Evolutionary conservation across 1,140 invertebrate genomes (phyloP).

Genomic region (Pissodes strobi): DNA sequence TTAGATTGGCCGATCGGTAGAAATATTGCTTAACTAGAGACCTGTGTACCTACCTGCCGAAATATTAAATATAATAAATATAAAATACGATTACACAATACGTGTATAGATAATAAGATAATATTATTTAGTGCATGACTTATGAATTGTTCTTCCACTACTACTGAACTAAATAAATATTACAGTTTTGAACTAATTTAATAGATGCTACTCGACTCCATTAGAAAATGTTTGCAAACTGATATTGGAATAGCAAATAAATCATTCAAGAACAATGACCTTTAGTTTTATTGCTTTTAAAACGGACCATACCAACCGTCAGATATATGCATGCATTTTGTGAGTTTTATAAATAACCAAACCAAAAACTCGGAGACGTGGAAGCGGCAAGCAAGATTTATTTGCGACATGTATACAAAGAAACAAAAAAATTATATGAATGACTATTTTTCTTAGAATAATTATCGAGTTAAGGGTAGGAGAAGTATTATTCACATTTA

Average conservation of each 20-base stretch:
- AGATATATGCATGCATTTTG: slow-evolving; percentile 19
- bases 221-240: slow-evolving; percentile 15
- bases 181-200: slow-evolving; percentile 7
- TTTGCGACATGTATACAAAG: not conserved
- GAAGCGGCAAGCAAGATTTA: not conserved
- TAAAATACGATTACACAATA: too few relatives aligned
- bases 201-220: not conserved
- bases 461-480: too few relatives aligned
- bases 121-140: too few relatives aligned
- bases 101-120: too few relatives aligned
- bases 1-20: too few relatives aligned
- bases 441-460: too few relatives aligned
- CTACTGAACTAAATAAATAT: slow-evolving; percentile 4
- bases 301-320: slow-evolving; percentile 24
- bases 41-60: too few relatives aligned
- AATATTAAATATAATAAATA: too few relatives aligned
- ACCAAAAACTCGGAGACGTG: slow-evolving; percentile 14
- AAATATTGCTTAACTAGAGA: too few relatives aligned
- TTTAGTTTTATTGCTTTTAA: slow-evolving; percentile 29
- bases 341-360: slow-evolving; percentile 16
- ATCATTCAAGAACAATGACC: slow-evolving; percentile 31
- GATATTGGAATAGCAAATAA: slow-evolving; percentile 15
- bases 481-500: too few relatives aligned
- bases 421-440: too few relatives aligned
- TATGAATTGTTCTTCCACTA: too few relatives aligned